These are phyloP conservation scores for Siniperca undulata DNA, from an alignment of 2,797 vertebrate species.

Conservation along the genomic window DNA sequence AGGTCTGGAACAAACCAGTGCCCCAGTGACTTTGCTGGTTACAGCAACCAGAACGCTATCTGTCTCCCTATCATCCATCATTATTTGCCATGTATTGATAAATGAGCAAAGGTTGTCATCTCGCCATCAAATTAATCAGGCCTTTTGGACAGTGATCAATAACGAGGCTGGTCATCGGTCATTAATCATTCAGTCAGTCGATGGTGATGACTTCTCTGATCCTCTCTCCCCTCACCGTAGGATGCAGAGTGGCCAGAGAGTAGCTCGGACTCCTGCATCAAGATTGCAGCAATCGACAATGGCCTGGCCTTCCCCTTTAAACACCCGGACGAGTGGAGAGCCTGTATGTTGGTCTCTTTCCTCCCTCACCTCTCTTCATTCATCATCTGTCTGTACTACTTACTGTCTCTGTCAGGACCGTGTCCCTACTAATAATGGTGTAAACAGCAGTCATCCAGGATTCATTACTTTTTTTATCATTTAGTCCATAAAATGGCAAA, in stretches of 20 bases:
- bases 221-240: conserved; percentile 62
- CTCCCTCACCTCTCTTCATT: neutral
- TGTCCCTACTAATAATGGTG: neutral
- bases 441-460: neutral
- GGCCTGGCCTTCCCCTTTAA: conserved; percentile 99
- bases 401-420: neutral
- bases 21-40: conserved; percentile 7
- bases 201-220: neutral
- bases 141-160: conserved; percentile 43
- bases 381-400: neutral
- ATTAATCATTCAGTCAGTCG: conserved; percentile 31
- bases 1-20: conserved; percentile 27
- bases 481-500: neutral
- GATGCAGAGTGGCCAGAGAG: conserved; percentile 86
- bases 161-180: neutral
- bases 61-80: conserved; percentile 11
- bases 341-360: conserved; percentile 87
- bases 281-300: conserved; percentile 98
- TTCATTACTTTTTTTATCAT: neutral
- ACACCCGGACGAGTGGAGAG: conserved; percentile 98
- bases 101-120: conserved; percentile 45
- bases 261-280: conserved; percentile 88
- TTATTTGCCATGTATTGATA: conserved; percentile 8
- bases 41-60: neutral
- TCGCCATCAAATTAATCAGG: conserved; percentile 39